Conservation (phyloP, 2,888 invertebrate genomes). For the Mesoligia furuncula region DNA sequence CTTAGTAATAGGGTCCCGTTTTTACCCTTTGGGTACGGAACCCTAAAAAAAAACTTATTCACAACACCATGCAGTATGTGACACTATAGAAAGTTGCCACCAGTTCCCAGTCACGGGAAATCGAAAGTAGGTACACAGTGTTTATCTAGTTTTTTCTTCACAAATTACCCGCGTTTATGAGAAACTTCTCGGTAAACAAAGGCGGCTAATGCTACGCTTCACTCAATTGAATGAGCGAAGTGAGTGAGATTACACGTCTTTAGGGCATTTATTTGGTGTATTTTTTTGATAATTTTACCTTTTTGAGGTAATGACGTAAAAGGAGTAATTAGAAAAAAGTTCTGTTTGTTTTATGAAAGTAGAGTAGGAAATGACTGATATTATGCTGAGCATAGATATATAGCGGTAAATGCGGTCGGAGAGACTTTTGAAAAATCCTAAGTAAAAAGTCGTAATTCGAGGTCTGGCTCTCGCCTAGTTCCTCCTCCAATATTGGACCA, state of each 20-base stretch:
- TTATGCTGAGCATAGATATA: neutral
- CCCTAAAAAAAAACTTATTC: too few relatives aligned
- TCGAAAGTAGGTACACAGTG: conserved; percentile 59
- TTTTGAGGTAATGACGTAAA: conserved; percentile 15
- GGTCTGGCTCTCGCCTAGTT: too few relatives aligned
- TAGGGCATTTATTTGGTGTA: conserved; percentile 17
- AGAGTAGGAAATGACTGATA: neutral
- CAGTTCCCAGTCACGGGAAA: conserved; percentile 51
- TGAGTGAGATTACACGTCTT: conserved; percentile 42
- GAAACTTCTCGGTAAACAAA: conserved; percentile 62
- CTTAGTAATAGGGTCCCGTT: too few relatives aligned
- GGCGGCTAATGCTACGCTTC: conserved; percentile 27
- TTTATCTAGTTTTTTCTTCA: conserved; percentile 65
- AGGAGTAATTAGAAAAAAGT: conserved; percentile 22
- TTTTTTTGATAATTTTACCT: conserved; percentile 1
- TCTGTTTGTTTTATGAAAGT: conserved; percentile 8
- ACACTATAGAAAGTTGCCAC: conserved; percentile 56
- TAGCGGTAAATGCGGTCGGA: neutral
- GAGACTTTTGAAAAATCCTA: too few relatives aligned
- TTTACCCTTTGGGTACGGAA: too few relatives aligned
- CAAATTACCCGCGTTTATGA: conserved; percentile 63
- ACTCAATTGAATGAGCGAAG: conserved; percentile 46
- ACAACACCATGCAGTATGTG: conserved; percentile 14
- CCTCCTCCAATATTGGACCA: too few relatives aligned
- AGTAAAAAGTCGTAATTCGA: too few relatives aligned